Evolutionary conservation across 92 coral and sea anemone genomes (phyloP), one percentile per base, ranked within the genome.

Genomic region (Porites lobata): DNA sequence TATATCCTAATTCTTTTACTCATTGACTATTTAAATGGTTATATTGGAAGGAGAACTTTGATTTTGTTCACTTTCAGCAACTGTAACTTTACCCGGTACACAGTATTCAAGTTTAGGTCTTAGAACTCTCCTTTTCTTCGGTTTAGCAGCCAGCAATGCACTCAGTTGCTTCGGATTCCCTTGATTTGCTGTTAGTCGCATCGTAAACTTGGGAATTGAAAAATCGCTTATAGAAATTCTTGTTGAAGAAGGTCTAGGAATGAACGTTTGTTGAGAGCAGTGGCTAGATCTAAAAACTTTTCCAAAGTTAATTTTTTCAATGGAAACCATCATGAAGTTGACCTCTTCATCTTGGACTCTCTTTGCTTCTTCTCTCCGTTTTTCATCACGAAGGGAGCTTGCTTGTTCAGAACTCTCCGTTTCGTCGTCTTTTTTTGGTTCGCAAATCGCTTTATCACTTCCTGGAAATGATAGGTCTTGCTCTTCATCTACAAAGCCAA

Each of bases 161-260:
- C 69, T 69, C 12, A 77, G 82, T 50, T 59, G 57, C 65, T 62
- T 32, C 21, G 65, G 70, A 77, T 77, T 77, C 14, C 82, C 82
- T 77, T 77, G 82, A 62, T 77, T 77, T 43, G 54, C 54, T 18
- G 82, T 69, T 69, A 77, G 50, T n/a, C 57, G 69, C 82, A 77
- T 77, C 26, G 50, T 13, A 38, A 77, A 77, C 70, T 77, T 61
- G 32, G 82, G 82, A 62, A 62, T 12, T 8, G 70, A 38, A 62
- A 77, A 77, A 59, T 77, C 70, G 69, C 65, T 17, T 54, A 77
- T 57, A 9, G 82, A 77, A 38, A 77, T 77, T 77, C 82, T 77
- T n/a, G 7, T 77, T 8, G 70, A 29, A 66, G 13, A 4, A 22
- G 7, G 1, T 26, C 21, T 50, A 14, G 12, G 3, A 6, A 43